Evolutionary conservation across 1,140 invertebrate genomes (phyloP), one percentile per base, ranked within the genome.

Genomic region (Drosophila pachea): DNA sequence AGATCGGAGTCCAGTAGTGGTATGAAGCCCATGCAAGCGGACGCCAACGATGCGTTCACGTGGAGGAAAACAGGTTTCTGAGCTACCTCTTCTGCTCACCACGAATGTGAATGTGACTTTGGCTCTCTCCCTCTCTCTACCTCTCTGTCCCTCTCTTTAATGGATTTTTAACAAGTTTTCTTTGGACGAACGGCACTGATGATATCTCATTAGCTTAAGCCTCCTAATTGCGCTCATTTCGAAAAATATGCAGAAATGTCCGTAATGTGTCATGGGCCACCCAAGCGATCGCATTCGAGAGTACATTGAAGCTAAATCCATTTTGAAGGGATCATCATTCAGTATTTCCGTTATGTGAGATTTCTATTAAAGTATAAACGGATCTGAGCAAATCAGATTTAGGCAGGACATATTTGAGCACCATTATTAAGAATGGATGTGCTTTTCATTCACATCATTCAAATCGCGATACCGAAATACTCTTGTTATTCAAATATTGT

Each of bases 151-250:
- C 45, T 67, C n/a, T 58, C 60, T 55, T 64, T 68, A 68, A 68
- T 56, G 60, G 52, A 8, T 8, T 67, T 66, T 71, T 71, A 67
- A 67, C 64, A 67, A 71, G 62, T 59, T 67, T 42, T 42, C 40
- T 49, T 68, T 35, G 40, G n/a, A 12, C 40, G 50, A 42, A 49
- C 33, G 48, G 66, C 59, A 16, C 12, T 36, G 49, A 59, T 71
- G 55, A 67, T 60, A 70, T 70, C 68, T 58, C 54, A 66, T 70
- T 66, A 66, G 68, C 32, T 66, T 65, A 53, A 32, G 40, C 9
- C 63, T 49, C 50, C 64, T 61, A 67, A 67, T 71, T 71, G 64
- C 49, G 68, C 55, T 55, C 55, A 60, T 53, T 49, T 42, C 60
- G 22, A 43, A 35, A 54, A 55, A 33, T 42, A 59, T 49, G 31